These are phyloP conservation scores for Nasonia oneida DNA, from an alignment of 2,888 invertebrate species.

Conservation along the genomic window DNA sequence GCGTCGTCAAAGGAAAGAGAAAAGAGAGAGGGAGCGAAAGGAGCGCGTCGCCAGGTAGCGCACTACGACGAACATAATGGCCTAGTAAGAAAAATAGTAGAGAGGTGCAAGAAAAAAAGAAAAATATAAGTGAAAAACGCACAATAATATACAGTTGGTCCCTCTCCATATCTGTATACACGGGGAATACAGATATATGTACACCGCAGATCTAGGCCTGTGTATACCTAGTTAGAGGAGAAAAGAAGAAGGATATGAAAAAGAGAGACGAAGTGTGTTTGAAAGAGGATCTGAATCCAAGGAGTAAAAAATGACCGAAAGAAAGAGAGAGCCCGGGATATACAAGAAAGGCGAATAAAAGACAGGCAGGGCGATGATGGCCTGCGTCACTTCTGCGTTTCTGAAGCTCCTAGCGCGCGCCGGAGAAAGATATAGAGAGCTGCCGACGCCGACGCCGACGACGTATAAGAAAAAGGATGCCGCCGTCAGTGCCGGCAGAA, in stretches of 20 bases:
- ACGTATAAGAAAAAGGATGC: conserved; percentile 10
- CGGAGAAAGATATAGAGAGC: conserved; percentile 8
- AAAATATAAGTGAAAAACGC: conserved; percentile 23
- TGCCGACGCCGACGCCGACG: neutral
- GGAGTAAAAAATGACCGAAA: conserved; percentile 50
- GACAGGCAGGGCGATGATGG: conserved; percentile 47
- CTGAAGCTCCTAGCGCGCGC: conserved; percentile 22
- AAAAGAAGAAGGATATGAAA: neutral
- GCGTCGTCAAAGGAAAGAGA: neutral
- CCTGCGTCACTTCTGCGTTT: conserved; percentile 52
- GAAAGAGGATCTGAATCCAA: conserved; percentile 20
- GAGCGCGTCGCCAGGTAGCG: neutral
- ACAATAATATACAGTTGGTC: conserved; percentile 16
- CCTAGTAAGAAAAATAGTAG: conserved; percentile 31
- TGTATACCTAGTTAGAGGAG: neutral
- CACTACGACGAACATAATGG: conserved; percentile 15
- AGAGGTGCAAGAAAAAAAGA: neutral
- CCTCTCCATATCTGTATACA: neutral
- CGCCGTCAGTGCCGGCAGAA: neutral
- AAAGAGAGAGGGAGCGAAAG: neutral
- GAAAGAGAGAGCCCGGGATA: conserved; percentile 27
- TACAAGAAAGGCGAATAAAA: conserved; percentile 52
- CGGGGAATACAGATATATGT: neutral
- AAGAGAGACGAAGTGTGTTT: conserved; percentile 12
- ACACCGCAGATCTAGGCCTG: neutral